phyloP scores from a whole-genome alignment of 1,140 invertebrate species.

The Phthorimaea operculella region DNA sequence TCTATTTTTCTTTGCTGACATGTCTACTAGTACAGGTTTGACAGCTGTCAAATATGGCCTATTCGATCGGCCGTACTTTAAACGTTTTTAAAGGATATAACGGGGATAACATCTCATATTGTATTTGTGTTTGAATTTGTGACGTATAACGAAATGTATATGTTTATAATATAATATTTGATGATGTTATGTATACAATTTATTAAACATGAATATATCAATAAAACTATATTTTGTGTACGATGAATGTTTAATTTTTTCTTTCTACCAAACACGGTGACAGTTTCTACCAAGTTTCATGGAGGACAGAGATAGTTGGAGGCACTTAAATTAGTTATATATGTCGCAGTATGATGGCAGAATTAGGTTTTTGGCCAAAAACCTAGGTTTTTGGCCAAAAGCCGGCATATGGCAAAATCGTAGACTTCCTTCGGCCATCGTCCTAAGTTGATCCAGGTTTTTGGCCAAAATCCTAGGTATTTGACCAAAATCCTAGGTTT shows the following conservation, averaged over 20 bases:
- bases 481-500: too few relatives aligned
- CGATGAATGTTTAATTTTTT: slow-evolving; percentile 59
- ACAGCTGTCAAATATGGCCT: too few relatives aligned
- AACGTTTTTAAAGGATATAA: slow-evolving; percentile 50
- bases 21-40: too few relatives aligned
- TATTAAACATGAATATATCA: slow-evolving; percentile 69
- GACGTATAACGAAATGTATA: slow-evolving; percentile 67
- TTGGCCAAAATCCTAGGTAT: too few relatives aligned
- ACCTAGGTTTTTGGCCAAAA: too few relatives aligned
- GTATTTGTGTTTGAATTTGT: slow-evolving; percentile 66
- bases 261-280: slow-evolving; percentile 20
- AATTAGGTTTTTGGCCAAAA: too few relatives aligned
- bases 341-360: too few relatives aligned
- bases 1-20: too few relatives aligned
- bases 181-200: slow-evolving; percentile 68
- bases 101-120: slow-evolving; percentile 67
- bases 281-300: not conserved
- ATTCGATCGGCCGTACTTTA: too few relatives aligned
- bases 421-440: too few relatives aligned
- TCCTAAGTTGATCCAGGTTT: too few relatives aligned
- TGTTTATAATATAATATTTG: slow-evolving; percentile 69
- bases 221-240: slow-evolving; percentile 71
- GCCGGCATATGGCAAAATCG: too few relatives aligned
- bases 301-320: not conserved
- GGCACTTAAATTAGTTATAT: slow-evolving; percentile 16